Evolutionary conservation across 2,113 vertebrate genomes (phyloP), one percentile per base, ranked within the genome.

Genomic region (Bubo blakistoni): DNA sequence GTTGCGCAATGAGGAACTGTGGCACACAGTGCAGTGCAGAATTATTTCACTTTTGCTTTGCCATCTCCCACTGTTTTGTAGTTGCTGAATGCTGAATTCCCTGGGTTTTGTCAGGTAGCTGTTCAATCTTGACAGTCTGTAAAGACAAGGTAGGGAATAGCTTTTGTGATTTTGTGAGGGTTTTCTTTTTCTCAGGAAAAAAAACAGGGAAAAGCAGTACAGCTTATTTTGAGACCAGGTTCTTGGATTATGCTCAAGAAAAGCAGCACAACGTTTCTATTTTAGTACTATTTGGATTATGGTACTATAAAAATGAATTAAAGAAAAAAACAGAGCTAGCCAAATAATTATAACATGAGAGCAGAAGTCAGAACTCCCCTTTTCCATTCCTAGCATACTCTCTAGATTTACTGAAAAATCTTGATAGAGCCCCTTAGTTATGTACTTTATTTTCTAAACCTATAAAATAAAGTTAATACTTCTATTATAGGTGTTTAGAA

Each of bases 171-270:
- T 85, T 80, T 62, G 54, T 21, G 73, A 88, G 12, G 19, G 16
- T 52, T 93, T 76, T 70, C 55, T 95, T 83, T 67, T 80, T 72
- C 71, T 86, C 54, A 73, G 27, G 54, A 58, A 80, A 86, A 80
- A 86, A 87, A 74, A 80, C 4, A 19, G 49, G 65, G 32, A 62
- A 88, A 93, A 91, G 38, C 29, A 73, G 67, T 25, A 46, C 26
- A 77, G 76, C 30, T 38, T 95, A 84, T 81, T 94, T 81, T 94
- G 74, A 79, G 69, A 88, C 15, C 18, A 36, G 38, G 25, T 62
- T 92, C 55, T 82, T 97, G 92, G 85, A 92, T 55, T 81, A 81
- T 58, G 30, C 72, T 92, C 95, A 96, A 95, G 88, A 94, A 94
- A 95, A 96, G 51, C 80, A 92, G 55, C 21, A 40, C 55, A 84